Evolutionary conservation across 2,113 vertebrate genomes (phyloP), one percentile per base, ranked within the genome.

Genomic region (Silurus glanis): DNA sequence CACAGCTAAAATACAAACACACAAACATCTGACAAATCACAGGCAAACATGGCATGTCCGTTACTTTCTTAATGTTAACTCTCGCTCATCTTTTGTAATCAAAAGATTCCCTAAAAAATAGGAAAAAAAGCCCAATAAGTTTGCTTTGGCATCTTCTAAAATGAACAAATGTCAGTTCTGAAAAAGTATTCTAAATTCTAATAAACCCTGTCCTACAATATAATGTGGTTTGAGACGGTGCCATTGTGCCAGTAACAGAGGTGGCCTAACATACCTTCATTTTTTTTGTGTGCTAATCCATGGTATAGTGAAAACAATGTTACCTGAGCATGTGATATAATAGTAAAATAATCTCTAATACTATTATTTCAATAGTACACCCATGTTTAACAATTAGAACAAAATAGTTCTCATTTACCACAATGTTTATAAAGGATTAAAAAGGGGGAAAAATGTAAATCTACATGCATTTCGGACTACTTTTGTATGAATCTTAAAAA

Each of bases 311-410:
- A 74, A 74, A 49, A 4, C 8, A 21, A 72, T 19, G 69, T 72
- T 21, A 72, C 45, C 45, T 49, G 45, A 23, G 45, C 19, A 3
- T 47, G 21, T 74, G 9, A 21, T 80, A 89, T 90, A 84, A 83
- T 71, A 88, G 91, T 93, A 92, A 92, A 55, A 79, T 28, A 3
- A 9, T 37, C 37, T 37, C 1, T 37, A 37, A 37, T 37, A 37
- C 37, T 37, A 37, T 37, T 37, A 37, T 37, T 2, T 37, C 37
- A 37, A 37, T 37, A 37, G 37, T 19, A 75, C 49, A 51, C 19
- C 45, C 19, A 47, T 2, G 6, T 37, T 25, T 6, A 17, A 56
- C 1, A 1, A 28, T 59, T 37, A 23, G 5, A 81, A 62, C 62
- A 62, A 13, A 81, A 2, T 7, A 62, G 61, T 47, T 62, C 45